Percentiles rank a stretch among this genome's conserved stretches.
Conservation (phyloP, 2,888 invertebrate species). For the Sylvicola fuscatus region DNA sequence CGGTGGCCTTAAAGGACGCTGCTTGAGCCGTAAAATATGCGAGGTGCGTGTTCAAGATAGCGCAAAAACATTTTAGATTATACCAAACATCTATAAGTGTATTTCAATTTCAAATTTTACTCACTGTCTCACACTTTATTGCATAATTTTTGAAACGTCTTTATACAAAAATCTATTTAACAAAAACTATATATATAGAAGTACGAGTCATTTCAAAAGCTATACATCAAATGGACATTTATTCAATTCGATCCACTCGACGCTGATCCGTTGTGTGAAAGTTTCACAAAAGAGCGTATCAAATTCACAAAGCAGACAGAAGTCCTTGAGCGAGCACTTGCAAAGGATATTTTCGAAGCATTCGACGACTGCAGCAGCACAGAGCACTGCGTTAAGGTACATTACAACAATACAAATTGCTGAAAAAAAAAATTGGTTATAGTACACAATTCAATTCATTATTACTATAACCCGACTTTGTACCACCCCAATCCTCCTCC, state of each 20-base stretch:
- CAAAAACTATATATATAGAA: neutral
- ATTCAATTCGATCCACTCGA: constrained; percentile 17
- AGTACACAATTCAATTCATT: no score
- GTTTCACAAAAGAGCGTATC: constrained; percentile 30
- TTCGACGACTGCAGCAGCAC: constrained; percentile 36
- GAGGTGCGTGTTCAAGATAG: no score
- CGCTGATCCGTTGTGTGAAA: constrained; percentile 13
- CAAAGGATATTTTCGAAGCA: constrained; percentile 33
- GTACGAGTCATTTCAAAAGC: constrained; percentile 2
- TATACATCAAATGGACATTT: constrained; percentile 20
- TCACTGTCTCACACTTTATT: no score
- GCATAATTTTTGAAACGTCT: no score
- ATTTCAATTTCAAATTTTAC: no score
- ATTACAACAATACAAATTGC: no score
- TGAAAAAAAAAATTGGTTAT: no score
- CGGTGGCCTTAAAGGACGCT: constrained; percentile 41
- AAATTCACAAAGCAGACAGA: constrained; percentile 24
- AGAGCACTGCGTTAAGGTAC: constrained; percentile 33
- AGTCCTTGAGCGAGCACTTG: constrained; percentile 31
- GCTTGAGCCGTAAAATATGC: constrained; percentile 28
- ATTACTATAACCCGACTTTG: no score
- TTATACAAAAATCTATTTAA: neutral
- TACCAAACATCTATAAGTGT: no score
- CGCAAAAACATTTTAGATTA: no score
- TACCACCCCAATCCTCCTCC: neutral